These are phyloP conservation scores for Sclerodermus sp. DNA, from an alignment of 2,888 invertebrate species.

Conservation along the genomic window DNA sequence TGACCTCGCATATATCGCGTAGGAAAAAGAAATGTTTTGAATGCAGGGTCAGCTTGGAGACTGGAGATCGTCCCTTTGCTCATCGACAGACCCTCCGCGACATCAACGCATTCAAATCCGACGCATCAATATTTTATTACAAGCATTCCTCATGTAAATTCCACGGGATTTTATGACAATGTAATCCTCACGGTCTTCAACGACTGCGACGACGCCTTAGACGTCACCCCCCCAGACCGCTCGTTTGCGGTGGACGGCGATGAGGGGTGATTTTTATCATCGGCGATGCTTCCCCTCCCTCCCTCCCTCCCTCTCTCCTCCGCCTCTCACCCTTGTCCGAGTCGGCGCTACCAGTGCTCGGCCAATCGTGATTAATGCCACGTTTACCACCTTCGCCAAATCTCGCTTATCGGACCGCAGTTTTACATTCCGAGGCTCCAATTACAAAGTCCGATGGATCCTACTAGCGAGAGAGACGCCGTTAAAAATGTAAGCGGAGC, in stretches of 20 bases:
- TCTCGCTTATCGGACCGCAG: too few species aligned
- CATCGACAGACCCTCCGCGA: conserved; percentile 2
- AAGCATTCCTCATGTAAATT: conserved; percentile 51
- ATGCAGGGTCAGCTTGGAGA: conserved; percentile 5
- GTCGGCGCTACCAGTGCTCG: neutral
- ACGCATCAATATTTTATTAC: conserved; percentile 49
- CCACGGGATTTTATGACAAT: conserved; percentile 49
- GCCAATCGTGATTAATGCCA: conserved; percentile 11
- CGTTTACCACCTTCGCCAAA: neutral
- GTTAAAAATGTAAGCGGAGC: too few species aligned
- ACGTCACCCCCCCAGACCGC: conserved; percentile 14
- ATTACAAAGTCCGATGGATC: too few species aligned
- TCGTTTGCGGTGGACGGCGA: conserved; percentile 6
- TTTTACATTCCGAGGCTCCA: too few species aligned
- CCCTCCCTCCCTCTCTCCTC: neutral
- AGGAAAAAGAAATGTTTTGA: neutral
- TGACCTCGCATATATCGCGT: neutral
- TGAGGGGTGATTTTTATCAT: conserved; percentile 10
- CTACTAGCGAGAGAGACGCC: too few species aligned
- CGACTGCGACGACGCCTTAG: conserved; percentile 21
- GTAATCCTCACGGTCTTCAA: conserved; percentile 45
- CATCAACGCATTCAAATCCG: conserved; percentile 36
- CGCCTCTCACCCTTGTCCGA: neutral
- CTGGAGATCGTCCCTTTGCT: too few species aligned
- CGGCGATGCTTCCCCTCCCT: conserved; percentile 1